These are phyloP conservation scores for Chironomus striatipennis DNA, from an alignment of 1,140 invertebrate genomes.

Conservation along the genomic window DNA sequence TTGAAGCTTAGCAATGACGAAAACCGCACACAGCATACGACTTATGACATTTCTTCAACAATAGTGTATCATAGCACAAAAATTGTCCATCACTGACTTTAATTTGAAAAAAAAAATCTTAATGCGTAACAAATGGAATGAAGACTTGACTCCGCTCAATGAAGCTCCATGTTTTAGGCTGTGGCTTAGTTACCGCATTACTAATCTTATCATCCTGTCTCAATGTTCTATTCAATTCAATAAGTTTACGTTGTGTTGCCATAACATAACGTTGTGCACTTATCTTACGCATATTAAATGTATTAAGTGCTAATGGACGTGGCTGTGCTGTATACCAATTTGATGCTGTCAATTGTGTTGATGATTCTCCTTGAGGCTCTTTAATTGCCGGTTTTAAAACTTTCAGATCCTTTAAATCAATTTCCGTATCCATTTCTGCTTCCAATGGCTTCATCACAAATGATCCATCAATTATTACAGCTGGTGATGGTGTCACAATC, in stretches of 20 bases:
- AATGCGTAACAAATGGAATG: conserved; percentile 5
- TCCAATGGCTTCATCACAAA: background rate
- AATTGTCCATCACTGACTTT: too few species aligned
- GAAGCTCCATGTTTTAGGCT: background rate
- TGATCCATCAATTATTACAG: background rate
- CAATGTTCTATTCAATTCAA: background rate
- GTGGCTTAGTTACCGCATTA: background rate
- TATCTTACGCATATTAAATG: background rate
- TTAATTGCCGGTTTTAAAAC: background rate
- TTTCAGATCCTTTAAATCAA: conserved; percentile 18
- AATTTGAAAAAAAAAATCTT: background rate
- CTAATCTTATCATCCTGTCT: background rate
- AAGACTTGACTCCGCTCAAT: conserved; percentile 7
- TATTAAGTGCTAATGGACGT: background rate
- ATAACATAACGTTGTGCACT: background rate
- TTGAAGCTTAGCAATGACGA: too few species aligned
- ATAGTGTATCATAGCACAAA: too few species aligned
- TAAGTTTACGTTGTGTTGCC: background rate
- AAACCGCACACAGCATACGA: too few species aligned
- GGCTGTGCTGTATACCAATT: conserved; percentile 5
- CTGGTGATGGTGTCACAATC: background rate
- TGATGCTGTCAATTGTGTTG: background rate
- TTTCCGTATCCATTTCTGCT: background rate
- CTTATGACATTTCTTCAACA: too few species aligned
- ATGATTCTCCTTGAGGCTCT: background rate